A percentile compares a stretch with the other conserved stretches of the same genome.
Conservation (phyloP, 2,113 vertebrate species). For the Caloenas nicobarica region DNA sequence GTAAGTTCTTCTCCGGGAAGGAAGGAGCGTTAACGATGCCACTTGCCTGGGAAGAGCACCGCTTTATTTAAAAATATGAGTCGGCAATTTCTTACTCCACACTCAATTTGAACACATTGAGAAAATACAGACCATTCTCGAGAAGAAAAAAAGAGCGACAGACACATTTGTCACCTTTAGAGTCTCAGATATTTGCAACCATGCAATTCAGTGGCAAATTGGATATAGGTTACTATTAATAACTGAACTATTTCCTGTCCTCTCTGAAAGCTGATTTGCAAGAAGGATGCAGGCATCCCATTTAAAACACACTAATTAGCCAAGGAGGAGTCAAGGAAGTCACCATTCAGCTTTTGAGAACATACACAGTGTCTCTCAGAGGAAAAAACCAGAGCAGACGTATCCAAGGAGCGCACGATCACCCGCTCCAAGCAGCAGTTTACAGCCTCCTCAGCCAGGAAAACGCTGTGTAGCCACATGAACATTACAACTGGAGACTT, state of each 20-base stretch:
- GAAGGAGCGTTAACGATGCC: neutral
- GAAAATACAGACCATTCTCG: neutral
- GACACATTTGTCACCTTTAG: neutral
- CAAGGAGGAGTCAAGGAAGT: constrained; percentile 3
- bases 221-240: constrained; percentile 57
- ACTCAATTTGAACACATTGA: neutral
- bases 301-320: constrained; percentile 13
- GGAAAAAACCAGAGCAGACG: neutral
- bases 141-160: neutral
- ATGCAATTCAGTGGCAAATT: neutral
- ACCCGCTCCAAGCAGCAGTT: rapidly evolving
- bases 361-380: neutral
- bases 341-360: neutral
- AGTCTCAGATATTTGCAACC: neutral
- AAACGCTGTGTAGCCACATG: neutral
- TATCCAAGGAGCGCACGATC: neutral
- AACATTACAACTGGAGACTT: neutral
- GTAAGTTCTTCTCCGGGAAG: neutral
- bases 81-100: neutral
- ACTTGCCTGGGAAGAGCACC: neutral
- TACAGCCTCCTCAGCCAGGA: neutral
- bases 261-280: neutral
- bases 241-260: constrained; percentile 41
- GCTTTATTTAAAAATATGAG: neutral
- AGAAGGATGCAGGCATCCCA: neutral